Base-by-base conservation (phyloP, 2,888 invertebrate species). In the Dascillus cervinus region DNA sequence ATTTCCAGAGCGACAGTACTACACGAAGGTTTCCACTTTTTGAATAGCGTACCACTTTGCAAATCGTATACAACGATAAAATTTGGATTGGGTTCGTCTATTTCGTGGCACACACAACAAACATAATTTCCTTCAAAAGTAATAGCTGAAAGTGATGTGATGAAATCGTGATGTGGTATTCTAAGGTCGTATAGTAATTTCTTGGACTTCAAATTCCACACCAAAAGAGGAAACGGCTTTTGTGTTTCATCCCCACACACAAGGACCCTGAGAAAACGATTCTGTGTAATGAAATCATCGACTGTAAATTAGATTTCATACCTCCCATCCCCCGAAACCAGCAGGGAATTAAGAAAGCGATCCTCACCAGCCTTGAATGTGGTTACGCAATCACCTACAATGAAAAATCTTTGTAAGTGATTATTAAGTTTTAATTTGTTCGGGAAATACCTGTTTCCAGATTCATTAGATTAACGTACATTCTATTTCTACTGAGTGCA, bases 201-300 rank as follows among this genome's bases (percentile, higher is more conserved):
- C 32, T 85, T 73, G 11, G 86, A 85, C 21, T 83, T 75, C 42
- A 91, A 69, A 51, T 88, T 87, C 90, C 90, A 91, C 17, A 91
- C 90, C 23, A 91, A 73, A 42, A 91, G 66, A 0, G 89, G 89
- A 63, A 89, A 90, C 10, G 90, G 90, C 60, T 89, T 90, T 64
- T 90, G 89, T 1, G 89, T 89, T 68, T 90, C 90, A 62, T 91
- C 90, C 4, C 90, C 90, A 58, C 90, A 90, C 2, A 90, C 89
- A 40, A 89, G 71, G 29, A 88, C 77, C 56, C 86, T 83, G 55
- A 11, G n/a, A n/a, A n/a, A 62, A 62, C 30, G 13, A 37, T 25
- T 29, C 35, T 4, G 23, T 24, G 25, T 11, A 22, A 17, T 17
- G 17, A 17, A 17, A 17, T 17, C 8, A 4, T 6, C 8, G 4